phyloP scores from a whole-genome alignment of 2,888 invertebrate genomes.

The Aproaerema taeniolella region DNA sequence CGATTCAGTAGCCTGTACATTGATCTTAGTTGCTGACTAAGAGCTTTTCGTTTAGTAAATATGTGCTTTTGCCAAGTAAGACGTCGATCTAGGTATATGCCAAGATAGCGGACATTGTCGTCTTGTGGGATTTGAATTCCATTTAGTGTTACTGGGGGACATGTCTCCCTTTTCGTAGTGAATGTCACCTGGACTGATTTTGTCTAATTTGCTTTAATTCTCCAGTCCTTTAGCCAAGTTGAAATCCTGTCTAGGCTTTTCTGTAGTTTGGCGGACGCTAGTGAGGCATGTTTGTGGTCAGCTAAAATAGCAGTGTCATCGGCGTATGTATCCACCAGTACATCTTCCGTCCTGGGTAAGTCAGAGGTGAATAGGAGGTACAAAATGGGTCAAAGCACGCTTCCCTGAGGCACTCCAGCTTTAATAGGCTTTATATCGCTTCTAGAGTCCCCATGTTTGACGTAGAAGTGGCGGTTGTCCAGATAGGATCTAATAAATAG shows the following conservation, averaged over 20 bases:
- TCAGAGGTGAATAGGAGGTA: neutral
- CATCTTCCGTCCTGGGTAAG: neutral
- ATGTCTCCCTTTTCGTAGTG: neutral
- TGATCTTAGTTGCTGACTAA: neutral
- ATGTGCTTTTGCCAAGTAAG: neutral
- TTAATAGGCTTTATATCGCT: neutral
- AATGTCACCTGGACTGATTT: neutral
- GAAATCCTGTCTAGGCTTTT: neutral
- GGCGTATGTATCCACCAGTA: neutral
- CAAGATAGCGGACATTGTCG: neutral
- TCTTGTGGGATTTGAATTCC: neutral
- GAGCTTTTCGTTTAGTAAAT: neutral
- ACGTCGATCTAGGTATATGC: neutral
- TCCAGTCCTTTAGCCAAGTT: neutral
- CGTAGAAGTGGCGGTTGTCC: neutral
- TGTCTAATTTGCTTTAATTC: neutral
- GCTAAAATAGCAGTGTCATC: neutral
- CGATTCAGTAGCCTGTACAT: conserved; percentile 1
- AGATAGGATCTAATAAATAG: neutral
- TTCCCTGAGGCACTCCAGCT: neutral
- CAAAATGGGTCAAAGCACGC: neutral
- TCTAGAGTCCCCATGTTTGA: neutral
- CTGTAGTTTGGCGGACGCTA: neutral
- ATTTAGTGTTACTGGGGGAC: neutral
- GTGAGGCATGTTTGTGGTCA: neutral